A percentile compares a stretch with the other conserved stretches of the same genome.
Evolutionary conservation across 2,888 invertebrate species (phyloP).

Genomic region (Myathropa florea): DNA sequence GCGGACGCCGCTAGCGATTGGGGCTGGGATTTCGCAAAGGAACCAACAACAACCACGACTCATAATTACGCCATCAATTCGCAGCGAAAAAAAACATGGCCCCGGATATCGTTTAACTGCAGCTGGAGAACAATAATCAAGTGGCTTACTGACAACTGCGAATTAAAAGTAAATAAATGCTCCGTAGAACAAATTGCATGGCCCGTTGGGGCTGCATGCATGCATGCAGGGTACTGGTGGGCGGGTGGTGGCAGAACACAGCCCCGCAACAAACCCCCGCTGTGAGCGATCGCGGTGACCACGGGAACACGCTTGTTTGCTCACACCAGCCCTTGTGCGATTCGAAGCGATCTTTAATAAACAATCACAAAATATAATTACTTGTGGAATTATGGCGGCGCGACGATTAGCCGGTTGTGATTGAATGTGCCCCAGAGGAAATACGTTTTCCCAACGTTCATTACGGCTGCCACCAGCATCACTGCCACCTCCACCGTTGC

Average conservation of each 20-base stretch:
- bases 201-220: conserved; percentile 26
- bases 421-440: conserved; percentile 65
- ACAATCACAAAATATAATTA: conserved; percentile 63
- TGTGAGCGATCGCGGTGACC: conserved; percentile 31
- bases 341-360: conserved; percentile 22
- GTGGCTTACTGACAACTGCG: conserved; percentile 68
- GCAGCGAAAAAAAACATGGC: conserved; percentile 41
- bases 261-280: conserved; percentile 19
- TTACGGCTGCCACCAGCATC: background rate
- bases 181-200: conserved; percentile 56
- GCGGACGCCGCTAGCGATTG: conserved; percentile 39
- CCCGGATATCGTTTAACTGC: conserved; percentile 68
- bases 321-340: conserved; percentile 37
- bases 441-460: conserved; percentile 41
- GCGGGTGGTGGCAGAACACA: conserved; percentile 32
- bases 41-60: conserved; percentile 6
- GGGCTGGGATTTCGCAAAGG: conserved; percentile 11
- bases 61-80: conserved; percentile 63
- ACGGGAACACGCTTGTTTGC: conserved; percentile 40
- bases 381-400: conserved; percentile 54
- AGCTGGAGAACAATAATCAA: conserved; percentile 70
- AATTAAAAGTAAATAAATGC: conserved; percentile 68
- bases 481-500: background rate
- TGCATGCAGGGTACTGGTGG: background rate
- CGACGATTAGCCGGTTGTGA: conserved; percentile 68